Evolutionary conservation across 2,888 invertebrate species (phyloP).

Genomic region (Coleophora flavipennella): DNA sequence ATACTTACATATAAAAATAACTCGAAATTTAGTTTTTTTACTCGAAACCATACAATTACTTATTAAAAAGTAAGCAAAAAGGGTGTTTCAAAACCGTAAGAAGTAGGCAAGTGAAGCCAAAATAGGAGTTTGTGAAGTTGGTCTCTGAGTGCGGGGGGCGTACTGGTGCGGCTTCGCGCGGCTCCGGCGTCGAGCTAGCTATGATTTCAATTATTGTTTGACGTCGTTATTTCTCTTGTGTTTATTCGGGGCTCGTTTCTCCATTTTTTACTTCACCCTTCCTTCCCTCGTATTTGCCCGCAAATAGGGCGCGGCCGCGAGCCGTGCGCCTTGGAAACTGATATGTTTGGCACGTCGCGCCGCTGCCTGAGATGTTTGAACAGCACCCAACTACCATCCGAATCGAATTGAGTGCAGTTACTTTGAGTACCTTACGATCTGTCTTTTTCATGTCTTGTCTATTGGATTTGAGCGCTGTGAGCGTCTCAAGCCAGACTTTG

Average conservation of each 20-base stretch:
- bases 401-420: constrained; percentile 54
- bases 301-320: constrained; percentile 43
- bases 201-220: constrained; percentile 71
- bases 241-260: constrained; percentile 59
- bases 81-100: constrained; percentile 19
- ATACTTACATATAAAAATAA: constrained; percentile 13
- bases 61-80: constrained; percentile 20
- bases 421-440: constrained; percentile 21
- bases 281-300: constrained; percentile 47
- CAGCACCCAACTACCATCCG: constrained; percentile 36
- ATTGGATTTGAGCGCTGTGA: too few relatives aligned
- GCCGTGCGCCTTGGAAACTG: constrained; percentile 43
- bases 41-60: constrained; percentile 8
- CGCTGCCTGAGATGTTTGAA: constrained; percentile 46
- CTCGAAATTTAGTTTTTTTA: constrained; percentile 19
- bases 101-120: constrained; percentile 24
- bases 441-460: too few relatives aligned
- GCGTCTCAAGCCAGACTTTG: too few relatives aligned
- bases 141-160: constrained; percentile 7
- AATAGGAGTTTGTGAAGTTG: constrained; percentile 23
- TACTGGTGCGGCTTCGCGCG: constrained; percentile 33
- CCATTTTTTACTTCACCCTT: constrained; percentile 60
- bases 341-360: constrained; percentile 56
- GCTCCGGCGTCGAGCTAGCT: constrained; percentile 35
- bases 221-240: constrained; percentile 66